Conservation (phyloP, 2,888 invertebrate genomes). For the Scaptomyza tumidula region DNA sequence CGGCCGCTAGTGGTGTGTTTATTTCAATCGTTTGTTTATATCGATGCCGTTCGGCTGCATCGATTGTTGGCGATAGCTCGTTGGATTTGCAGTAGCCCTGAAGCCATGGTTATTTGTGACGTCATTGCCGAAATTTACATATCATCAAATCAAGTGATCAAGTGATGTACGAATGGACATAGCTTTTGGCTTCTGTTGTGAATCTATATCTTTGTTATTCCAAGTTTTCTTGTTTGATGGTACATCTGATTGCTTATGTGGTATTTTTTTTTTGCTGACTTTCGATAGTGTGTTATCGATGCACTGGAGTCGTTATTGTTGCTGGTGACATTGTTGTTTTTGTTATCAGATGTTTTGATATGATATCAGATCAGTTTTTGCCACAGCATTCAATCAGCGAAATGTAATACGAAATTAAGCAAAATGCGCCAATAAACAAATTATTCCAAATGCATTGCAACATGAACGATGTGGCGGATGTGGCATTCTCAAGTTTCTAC, state of each 20-base stretch:
- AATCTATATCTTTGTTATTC: not conserved
- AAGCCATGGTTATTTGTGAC: not conserved
- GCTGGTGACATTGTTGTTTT: conserved; percentile 37
- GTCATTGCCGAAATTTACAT: not conserved
- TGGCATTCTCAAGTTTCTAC: conserved; percentile 73
- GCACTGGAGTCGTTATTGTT: conserved; percentile 40
- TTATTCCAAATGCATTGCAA: conserved; percentile 43
- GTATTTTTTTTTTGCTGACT: conserved; percentile 17
- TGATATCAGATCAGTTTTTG: conserved; percentile 59
- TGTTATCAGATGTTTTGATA: conserved; percentile 62
- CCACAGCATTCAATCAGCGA: conserved; percentile 35
- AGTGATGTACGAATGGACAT: not conserved
- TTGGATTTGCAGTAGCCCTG: not conserved
- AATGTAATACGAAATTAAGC: conserved; percentile 61
- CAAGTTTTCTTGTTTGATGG: not conserved
- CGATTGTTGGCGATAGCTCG: not conserved
- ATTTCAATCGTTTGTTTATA: not conserved
- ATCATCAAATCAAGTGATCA: not conserved
- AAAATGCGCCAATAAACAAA: conserved; percentile 52
- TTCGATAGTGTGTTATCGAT: conserved; percentile 31
- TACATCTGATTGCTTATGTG: conserved; percentile 1
- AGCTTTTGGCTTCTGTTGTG: not conserved
- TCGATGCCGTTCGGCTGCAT: not conserved
- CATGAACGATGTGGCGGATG: conserved; percentile 81
- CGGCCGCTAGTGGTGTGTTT: conserved; percentile 33